phyloP scores from a whole-genome alignment of 2,888 invertebrate species.

The Antheraea yamamai region DNA sequence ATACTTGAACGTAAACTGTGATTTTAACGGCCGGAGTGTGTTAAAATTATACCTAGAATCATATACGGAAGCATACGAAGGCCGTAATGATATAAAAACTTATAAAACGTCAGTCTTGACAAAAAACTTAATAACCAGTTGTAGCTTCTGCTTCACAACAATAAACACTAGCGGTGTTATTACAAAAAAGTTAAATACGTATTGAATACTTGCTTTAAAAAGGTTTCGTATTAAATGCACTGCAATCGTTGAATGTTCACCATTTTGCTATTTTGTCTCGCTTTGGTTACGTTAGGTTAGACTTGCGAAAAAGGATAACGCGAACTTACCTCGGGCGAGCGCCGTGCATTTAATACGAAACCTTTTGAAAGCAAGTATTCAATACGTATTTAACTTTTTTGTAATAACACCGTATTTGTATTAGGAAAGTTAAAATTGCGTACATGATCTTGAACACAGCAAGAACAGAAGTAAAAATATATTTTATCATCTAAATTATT shows the following conservation, averaged over 20 bases:
- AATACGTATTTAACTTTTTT: too few species aligned
- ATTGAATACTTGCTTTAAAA: too few species aligned
- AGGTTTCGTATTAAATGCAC: too few species aligned
- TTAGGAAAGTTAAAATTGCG: background rate
- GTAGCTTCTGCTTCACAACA: background rate
- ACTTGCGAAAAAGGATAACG: too few species aligned
- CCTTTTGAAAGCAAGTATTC: too few species aligned
- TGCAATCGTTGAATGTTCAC: too few species aligned
- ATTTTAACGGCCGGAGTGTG: background rate
- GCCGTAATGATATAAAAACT: background rate
- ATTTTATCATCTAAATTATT: background rate
- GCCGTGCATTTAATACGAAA: too few species aligned
- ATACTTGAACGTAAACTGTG: background rate
- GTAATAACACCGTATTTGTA: background rate
- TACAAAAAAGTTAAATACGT: background rate
- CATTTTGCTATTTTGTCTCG: too few species aligned
- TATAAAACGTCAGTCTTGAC: background rate
- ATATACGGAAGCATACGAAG: constrained; percentile 18
- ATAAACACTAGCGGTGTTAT: background rate
- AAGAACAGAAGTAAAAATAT: background rate
- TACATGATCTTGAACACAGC: background rate
- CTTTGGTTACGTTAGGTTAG: too few species aligned
- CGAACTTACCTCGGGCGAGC: too few species aligned
- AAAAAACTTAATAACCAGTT: background rate
- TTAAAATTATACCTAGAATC: background rate